Percentiles rank a stretch among this genome's conserved stretches.
These are phyloP conservation scores for Brachypalpus laphriformis DNA, from an alignment of 2,888 invertebrate species.

Conservation along the genomic window DNA sequence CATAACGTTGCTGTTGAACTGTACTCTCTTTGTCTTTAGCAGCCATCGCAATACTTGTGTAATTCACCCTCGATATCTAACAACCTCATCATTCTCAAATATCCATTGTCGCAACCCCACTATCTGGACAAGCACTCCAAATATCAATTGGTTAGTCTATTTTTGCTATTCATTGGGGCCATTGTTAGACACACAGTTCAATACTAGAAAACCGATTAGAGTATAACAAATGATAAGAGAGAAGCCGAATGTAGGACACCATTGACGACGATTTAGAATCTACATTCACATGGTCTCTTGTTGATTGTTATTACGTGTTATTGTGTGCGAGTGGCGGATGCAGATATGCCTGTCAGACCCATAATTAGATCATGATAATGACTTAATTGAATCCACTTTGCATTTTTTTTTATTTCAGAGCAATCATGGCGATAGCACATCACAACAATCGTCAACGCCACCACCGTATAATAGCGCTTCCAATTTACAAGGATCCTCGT, in stretches of 20 bases:
- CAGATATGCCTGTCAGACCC: neutral
- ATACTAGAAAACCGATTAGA: slow-evolving; percentile 18
- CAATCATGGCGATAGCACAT: slow-evolving; percentile 75
- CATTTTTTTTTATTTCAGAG: slow-evolving; percentile 44
- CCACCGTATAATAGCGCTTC: slow-evolving; percentile 75
- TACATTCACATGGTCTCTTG: neutral
- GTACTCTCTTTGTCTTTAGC: no score
- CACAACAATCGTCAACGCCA: slow-evolving; percentile 76
- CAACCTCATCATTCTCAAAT: neutral
- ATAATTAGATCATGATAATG: neutral
- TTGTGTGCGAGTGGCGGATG: neutral
- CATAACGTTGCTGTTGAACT: no score
- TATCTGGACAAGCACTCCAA: slow-evolving; percentile 5
- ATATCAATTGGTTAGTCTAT: slow-evolving; percentile 12
- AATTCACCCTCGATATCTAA: no score
- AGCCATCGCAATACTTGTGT: no score
- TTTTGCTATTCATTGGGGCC: slow-evolving; percentile 15
- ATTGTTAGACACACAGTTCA: slow-evolving; percentile 27
- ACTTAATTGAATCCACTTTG: neutral
- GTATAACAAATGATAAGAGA: slow-evolving; percentile 30
- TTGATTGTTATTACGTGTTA: neutral
- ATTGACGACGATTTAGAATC: slow-evolving; percentile 16
- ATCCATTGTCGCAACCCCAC: neutral
- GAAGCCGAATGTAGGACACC: slow-evolving; percentile 28
- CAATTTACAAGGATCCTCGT: slow-evolving; percentile 72